These are phyloP conservation scores for Rhagoletis zephyria DNA, from an alignment of 1,140 invertebrate species.

Conservation along the genomic window DNA sequence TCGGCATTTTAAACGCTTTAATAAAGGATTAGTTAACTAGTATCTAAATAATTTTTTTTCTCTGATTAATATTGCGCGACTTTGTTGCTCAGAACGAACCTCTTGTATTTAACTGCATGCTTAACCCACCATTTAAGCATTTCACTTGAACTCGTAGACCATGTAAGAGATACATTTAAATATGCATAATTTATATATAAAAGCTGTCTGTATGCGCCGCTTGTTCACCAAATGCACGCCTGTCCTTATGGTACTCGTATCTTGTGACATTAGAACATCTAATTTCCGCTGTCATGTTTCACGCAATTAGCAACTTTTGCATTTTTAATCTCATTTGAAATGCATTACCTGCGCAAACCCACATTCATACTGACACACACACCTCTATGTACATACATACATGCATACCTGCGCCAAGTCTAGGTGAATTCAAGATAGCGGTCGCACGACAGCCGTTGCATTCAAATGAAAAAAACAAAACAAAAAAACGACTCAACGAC, in stretches of 20 bases:
- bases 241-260: background rate
- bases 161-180: background rate
- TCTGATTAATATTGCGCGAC: too few species aligned
- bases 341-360: conserved; percentile 28
- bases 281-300: conserved; percentile 43
- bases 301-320: conserved; percentile 51
- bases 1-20: too few species aligned
- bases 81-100: too few species aligned
- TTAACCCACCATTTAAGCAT: too few species aligned
- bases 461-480: background rate
- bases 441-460: background rate
- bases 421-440: background rate
- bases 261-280: conserved; percentile 33
- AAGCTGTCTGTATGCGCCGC: background rate
- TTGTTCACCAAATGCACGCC: background rate
- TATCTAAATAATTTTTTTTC: too few species aligned
- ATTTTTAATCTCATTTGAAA: conserved; percentile 51
- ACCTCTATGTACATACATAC: too few species aligned
- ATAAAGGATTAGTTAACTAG: too few species aligned
- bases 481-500: background rate
- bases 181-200: conserved; percentile 4
- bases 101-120: too few species aligned
- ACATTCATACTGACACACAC: background rate
- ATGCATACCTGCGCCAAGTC: background rate
- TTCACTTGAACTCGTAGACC: too few species aligned